These are phyloP conservation scores for Chiloscyllium plagiosum DNA, from an alignment of 2,113 vertebrate genomes.

Conservation along the genomic window DNA sequence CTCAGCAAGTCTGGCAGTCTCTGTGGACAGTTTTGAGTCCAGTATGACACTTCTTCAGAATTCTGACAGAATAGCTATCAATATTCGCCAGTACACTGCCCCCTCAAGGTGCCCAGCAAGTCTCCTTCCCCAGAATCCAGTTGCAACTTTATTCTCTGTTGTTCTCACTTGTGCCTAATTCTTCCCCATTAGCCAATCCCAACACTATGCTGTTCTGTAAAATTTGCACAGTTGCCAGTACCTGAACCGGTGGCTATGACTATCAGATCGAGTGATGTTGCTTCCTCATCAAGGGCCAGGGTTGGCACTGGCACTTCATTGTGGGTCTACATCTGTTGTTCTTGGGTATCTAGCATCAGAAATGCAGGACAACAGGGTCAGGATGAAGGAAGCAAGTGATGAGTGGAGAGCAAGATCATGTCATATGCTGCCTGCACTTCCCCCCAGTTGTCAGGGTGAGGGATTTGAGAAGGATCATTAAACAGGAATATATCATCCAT, in stretches of 20 bases:
- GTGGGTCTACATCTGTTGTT: neutral
- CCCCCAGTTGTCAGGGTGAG: no score
- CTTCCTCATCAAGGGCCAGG: neutral
- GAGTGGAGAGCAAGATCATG: no score
- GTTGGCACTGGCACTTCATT: neutral
- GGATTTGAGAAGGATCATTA: no score
- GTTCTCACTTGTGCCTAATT: neutral
- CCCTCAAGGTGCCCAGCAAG: no score
- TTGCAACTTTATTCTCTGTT: no score
- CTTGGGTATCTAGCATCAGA: neutral
- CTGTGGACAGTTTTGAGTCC: no score
- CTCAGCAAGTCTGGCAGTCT: no score
- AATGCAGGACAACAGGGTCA: neutral
- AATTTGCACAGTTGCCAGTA: neutral
- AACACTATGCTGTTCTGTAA: neutral
- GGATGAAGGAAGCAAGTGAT: neutral
- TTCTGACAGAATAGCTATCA: no score
- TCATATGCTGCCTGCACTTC: no score
- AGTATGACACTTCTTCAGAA: no score
- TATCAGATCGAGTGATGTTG: neutral
- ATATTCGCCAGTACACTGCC: no score
- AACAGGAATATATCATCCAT: no score
- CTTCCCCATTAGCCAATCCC: neutral
- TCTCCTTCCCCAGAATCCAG: neutral
- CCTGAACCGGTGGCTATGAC: neutral